Evolutionary conservation across 2,888 invertebrate species (phyloP), one percentile per base, ranked within the genome.

Genomic region (Caenorhabditis afra): DNA sequence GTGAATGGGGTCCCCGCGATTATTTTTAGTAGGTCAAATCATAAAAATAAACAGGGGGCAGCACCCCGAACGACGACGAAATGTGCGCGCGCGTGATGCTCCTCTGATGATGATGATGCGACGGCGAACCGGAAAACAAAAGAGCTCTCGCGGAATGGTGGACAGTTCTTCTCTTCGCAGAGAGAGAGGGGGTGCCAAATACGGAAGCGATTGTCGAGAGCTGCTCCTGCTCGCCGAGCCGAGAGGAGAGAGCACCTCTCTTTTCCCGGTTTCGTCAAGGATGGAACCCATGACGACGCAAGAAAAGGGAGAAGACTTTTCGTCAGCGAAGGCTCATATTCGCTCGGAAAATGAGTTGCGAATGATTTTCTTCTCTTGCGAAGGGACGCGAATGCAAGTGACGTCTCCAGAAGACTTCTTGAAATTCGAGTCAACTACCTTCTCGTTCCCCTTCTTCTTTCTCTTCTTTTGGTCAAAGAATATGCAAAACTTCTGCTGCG

Each of bases 11-110:
- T n/a, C n/a, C n/a, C n/a, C n/a, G n/a, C 41, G 41, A 41, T 71
- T 71, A 71, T 71, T 71, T 70, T 71, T 71, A 64, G 71, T 62
- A 62, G 71, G 71, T 71, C 62, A 71, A 71, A 71, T 71, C 71
- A 71, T 71, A 71, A 71, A 71, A 71, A 71, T 71, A 71, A 71
- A 71, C 61, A 71, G 29, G 29, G 29, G 29, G 29, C 29, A 7
- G 29, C 29, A 7, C n/a, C n/a, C n/a, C n/a, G 39, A 29, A 12
- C 5, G 37, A n/a, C n/a, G 22, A 41, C 1, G 12, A 10, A 41
- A 41, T 57, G 57, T 41, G 57, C 57, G 57, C 41, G 57, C 57
- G 57, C 57, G 57, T 57, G 57, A 57, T 41, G 57, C 20, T 57
- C 11, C 49, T 23, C 23, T 7, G 49, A 3, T 20, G 52, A 47